phyloP scores from a whole-genome alignment of 2,888 invertebrate genomes.

The Heliconius ethilla region DNA sequence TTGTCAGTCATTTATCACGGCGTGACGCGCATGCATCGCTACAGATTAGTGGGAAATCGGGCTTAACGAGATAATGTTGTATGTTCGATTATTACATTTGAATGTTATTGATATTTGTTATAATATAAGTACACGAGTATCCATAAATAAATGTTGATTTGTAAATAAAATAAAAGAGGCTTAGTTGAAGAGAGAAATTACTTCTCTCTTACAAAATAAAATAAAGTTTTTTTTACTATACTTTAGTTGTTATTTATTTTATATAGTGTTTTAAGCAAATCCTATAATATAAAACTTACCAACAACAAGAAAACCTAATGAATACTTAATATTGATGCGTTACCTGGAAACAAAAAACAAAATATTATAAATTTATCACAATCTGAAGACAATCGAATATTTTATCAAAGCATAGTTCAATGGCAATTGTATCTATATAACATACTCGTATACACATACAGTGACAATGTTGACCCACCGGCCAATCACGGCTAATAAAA shows the following conservation, averaged over 20 bases:
- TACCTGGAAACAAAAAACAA: constrained; percentile 21
- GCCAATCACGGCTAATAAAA: constrained; percentile 77
- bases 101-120: constrained; percentile 2
- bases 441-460: constrained; percentile 35
- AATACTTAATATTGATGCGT: background rate
- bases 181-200: background rate
- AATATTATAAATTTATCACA: constrained; percentile 9
- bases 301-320: background rate
- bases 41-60: constrained; percentile 32
- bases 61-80: constrained; percentile 9
- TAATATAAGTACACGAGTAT: background rate
- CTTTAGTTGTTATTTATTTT: background rate
- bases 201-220: background rate
- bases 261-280: background rate
- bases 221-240: background rate
- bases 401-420: constrained; percentile 53
- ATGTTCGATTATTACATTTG: constrained; percentile 1
- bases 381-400: constrained; percentile 18
- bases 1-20: constrained; percentile 45
- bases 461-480: constrained; percentile 63
- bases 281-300: background rate
- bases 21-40: constrained; percentile 52
- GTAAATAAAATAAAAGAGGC: background rate
- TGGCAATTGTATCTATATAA: constrained; percentile 53
- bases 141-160: background rate